Base-by-base conservation (phyloP, 1,140 invertebrate genomes). In the Cotesia typhae region DNA sequence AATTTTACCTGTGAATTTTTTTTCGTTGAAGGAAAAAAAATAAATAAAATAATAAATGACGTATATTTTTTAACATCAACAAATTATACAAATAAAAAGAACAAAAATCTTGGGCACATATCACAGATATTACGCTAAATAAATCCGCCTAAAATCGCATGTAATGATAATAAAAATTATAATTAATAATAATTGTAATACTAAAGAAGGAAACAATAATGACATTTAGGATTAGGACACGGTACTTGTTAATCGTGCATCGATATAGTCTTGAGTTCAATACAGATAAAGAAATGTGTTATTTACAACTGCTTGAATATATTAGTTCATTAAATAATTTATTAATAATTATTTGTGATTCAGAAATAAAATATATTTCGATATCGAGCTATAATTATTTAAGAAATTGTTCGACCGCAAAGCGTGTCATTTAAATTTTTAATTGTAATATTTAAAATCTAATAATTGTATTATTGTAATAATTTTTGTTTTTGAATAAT, bases 91-190 rank as follows among this genome's bases (percentile, higher is more conserved):
- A 52, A 6, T 67, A 10, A 17, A 35, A 61, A 59, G 55, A 52
- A 61, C n/a, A 41, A 71, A 71, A 65, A 66, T 71, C 37, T 53
- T 68, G 66, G 59, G 52, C 28, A 63, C 65, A 64, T 67, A 72
- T 61, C 66, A 52, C 41, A 38, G 36, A 47, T 20, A 64, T 12
- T 67, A 68, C 37, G 28, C n/a, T 35, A 37, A 28, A 35, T 14
- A 68, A 68, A 63, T 52, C 14, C 28, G 36, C 47, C 38, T 59
- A 60, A 35, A 71, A 72, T 60, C 67, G 12, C 28, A n/a, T 36
- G 28, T 20, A 57, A 17, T 57, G 59, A 60, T 35, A 28, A 20
- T 60, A 36, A 20, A 60, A 6, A 20, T 7, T 60, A 12, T 28
- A 60, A 60, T 36, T 55, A 14, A 14, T 55, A 55, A n/a, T 14